These are phyloP conservation scores for Sarcophaga rosellei DNA, from an alignment of 2,888 invertebrate species.

Conservation along the genomic window DNA sequence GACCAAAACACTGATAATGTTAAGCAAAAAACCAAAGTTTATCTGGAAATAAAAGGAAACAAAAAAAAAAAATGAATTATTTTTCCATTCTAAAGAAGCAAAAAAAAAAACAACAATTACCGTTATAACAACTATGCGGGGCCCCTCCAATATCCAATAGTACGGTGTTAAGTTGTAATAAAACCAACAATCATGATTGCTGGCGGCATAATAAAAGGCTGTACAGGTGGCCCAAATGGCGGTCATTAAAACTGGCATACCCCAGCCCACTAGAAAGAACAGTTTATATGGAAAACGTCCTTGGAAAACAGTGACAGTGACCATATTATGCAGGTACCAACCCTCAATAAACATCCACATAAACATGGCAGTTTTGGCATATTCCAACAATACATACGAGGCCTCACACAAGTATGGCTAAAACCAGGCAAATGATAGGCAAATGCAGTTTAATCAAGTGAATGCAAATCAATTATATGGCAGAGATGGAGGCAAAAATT, in stretches of 20 bases:
- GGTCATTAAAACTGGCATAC: conserved; percentile 86
- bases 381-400: conserved; percentile 91
- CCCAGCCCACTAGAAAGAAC: conserved; percentile 89
- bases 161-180: conserved; percentile 90
- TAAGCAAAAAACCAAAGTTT: conserved; percentile 89
- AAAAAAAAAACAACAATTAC: conserved; percentile 82
- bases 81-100: not conserved
- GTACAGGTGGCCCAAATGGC: conserved; percentile 86
- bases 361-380: conserved; percentile 94
- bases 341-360: conserved; percentile 99
- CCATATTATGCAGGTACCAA: conserved; percentile 91
- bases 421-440: conserved; percentile 52
- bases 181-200: conserved; percentile 86
- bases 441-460: conserved; percentile 9
- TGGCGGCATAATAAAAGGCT: conserved; percentile 81
- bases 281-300: conserved; percentile 83
- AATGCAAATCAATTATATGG: not conserved
- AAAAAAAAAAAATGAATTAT: not conserved
- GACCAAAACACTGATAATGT: conserved; percentile 90
- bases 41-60: conserved; percentile 82
- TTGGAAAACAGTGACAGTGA: conserved; percentile 88
- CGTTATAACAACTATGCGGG: conserved; percentile 89
- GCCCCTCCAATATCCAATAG: conserved; percentile 96
- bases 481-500: not conserved
- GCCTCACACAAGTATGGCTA: conserved; percentile 91